phyloP scores from a whole-genome alignment of 2,113 vertebrate genomes.

The Calypte anna region DNA sequence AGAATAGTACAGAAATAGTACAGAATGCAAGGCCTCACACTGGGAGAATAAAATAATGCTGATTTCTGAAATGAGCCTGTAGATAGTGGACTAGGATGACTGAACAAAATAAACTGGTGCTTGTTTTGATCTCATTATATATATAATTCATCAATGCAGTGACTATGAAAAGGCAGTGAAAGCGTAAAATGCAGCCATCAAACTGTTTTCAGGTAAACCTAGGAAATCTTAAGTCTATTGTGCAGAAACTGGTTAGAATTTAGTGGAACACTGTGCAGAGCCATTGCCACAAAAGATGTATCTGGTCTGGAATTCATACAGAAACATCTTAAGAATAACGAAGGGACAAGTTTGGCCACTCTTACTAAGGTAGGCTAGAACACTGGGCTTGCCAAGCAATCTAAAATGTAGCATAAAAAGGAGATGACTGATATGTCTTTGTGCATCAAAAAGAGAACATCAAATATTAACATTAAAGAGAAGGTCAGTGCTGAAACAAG shows the following conservation, averaged over 20 bases:
- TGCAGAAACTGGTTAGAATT: constrained; percentile 3
- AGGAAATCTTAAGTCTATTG: constrained; percentile 33
- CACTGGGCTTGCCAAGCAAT: neutral
- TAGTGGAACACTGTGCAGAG: neutral
- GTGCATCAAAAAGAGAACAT: neutral
- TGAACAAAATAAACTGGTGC: constrained; percentile 49
- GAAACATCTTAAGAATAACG: neutral
- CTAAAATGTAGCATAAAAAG: neutral
- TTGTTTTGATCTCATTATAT: constrained; percentile 59
- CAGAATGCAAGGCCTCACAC: neutral
- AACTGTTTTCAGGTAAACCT: constrained; percentile 41
- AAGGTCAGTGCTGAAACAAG: neutral
- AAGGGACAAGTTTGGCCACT: neutral
- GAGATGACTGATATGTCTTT: neutral
- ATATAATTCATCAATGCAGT: constrained; percentile 2
- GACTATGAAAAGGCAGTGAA: neutral
- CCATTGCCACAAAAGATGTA: neutral
- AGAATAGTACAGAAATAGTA: neutral
- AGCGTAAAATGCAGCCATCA: constrained; percentile 14
- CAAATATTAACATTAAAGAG: neutral
- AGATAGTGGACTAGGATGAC: neutral
- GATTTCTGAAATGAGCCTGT: constrained; percentile 23
- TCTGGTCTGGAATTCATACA: neutral
- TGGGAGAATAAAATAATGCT: constrained; percentile 41
- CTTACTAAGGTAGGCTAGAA: neutral